A percentile compares a stretch with the other conserved stretches of the same genome.
phyloP scores from a whole-genome alignment of 2,797 vertebrate species.

The Paramormyrops hopkinsi region DNA sequence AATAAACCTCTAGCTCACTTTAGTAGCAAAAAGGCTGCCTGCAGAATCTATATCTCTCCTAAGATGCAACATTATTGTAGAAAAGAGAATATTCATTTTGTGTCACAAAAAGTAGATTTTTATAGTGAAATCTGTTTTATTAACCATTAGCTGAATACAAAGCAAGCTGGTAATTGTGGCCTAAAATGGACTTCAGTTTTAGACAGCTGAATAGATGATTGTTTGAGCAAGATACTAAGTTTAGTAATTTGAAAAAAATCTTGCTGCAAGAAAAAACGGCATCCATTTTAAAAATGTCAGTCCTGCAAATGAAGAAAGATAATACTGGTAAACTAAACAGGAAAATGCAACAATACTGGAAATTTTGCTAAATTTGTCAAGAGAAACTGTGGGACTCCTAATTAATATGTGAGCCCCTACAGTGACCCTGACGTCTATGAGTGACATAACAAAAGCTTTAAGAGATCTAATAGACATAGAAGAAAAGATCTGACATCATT shows the following conservation, averaged over 20 bases:
- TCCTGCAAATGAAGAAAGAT: slow-evolving; percentile 9
- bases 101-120: background rate
- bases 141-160: background rate
- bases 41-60: background rate
- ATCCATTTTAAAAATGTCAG: background rate
- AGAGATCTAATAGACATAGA: background rate
- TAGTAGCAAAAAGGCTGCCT: background rate
- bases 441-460: background rate
- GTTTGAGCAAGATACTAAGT: background rate
- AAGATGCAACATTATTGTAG: background rate
- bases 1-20: background rate
- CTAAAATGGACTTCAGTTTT: background rate
- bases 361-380: slow-evolving; percentile 8
- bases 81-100: background rate
- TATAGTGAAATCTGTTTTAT: background rate
- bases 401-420: slow-evolving; percentile 3
- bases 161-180: background rate
- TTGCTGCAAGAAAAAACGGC: background rate
- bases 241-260: background rate
- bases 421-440: background rate
- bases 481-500: background rate
- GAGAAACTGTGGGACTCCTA: slow-evolving; percentile 7
- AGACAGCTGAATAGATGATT: background rate
- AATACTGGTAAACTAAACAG: background rate
- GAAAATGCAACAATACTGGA: background rate